These are phyloP conservation scores for Turdus rufiventris DNA, from an alignment of 2,113 vertebrate species.

Conservation along the genomic window DNA sequence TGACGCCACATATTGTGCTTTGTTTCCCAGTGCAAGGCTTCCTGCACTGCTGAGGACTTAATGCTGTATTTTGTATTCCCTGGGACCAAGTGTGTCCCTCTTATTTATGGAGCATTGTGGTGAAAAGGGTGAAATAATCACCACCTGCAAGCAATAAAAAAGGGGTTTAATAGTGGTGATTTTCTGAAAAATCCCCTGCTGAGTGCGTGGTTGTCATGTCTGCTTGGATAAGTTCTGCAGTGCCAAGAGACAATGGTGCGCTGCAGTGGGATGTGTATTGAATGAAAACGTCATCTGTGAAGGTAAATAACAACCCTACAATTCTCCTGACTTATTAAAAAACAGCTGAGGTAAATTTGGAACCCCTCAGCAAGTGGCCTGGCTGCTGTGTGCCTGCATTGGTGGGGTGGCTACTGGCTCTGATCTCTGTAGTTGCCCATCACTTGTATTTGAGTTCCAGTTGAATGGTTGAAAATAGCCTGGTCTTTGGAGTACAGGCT, in stretches of 20 bases:
- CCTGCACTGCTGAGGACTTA: neutral
- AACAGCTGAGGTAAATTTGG: neutral
- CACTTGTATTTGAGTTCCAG: neutral
- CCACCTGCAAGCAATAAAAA: neutral
- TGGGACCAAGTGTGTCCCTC: neutral
- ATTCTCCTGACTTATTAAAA: neutral
- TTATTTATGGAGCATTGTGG: neutral
- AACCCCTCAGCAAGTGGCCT: neutral
- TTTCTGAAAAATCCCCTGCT: neutral
- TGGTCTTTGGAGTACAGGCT: neutral
- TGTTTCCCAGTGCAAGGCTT: neutral
- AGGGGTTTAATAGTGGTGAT: neutral
- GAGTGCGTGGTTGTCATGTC: neutral
- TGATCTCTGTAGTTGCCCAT: neutral
- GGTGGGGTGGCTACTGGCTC: accelerated
- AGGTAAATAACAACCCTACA: neutral
- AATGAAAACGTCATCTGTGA: neutral
- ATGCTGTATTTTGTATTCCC: neutral
- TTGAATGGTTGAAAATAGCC: neutral
- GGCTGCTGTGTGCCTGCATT: accelerated
- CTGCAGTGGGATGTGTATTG: conserved; percentile 5
- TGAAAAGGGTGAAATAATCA: neutral
- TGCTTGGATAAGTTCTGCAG: neutral
- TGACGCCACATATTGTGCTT: accelerated
- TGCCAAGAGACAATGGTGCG: neutral